phyloP scores from a whole-genome alignment of 2,113 vertebrate genomes.

The Nematolebias whitei region DNA sequence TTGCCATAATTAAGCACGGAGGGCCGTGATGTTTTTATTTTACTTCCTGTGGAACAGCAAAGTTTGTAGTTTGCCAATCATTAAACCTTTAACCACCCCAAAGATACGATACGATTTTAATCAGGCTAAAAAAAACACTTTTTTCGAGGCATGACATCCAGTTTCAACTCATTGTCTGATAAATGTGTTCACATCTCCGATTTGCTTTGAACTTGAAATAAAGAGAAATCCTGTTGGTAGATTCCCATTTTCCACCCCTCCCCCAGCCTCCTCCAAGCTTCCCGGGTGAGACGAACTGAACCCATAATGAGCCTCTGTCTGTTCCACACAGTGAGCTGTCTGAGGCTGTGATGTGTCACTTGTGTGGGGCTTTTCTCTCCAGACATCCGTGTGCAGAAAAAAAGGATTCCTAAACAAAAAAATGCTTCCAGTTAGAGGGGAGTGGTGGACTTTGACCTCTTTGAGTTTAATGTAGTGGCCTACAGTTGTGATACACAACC shows the following conservation, averaged over 20 bases:
- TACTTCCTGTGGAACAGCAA: too few species aligned
- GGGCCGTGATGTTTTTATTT: too few species aligned
- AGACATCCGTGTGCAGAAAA: conserved; percentile 38
- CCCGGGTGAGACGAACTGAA: conserved; percentile 58
- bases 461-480: conserved; percentile 28
- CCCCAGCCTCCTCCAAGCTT: conserved; percentile 31
- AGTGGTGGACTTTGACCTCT: conserved; percentile 40
- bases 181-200: conserved; percentile 1
- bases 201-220: conserved; percentile 1
- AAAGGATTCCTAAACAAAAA: conserved; percentile 50
- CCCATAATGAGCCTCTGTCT: conserved; percentile 75
- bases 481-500: conserved; percentile 17
- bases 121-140: too few species aligned
- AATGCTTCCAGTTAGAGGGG: conserved; percentile 30
- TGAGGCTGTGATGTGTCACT: conserved; percentile 68
- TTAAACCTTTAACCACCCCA: background rate
- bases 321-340: conserved; percentile 66
- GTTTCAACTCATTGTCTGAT: too few species aligned
- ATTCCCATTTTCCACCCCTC: conserved; percentile 23
- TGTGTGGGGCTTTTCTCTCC: conserved; percentile 22
- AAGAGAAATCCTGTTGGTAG: conserved; percentile 23
- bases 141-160: too few species aligned
- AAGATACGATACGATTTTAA: too few species aligned
- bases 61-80: too few species aligned
- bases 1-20: too few species aligned